A percentile compares a stretch with the other conserved stretches of the same genome.
Evolutionary conservation across 2,888 invertebrate species (phyloP).

Genomic region (Sepiola atlantica): DNA sequence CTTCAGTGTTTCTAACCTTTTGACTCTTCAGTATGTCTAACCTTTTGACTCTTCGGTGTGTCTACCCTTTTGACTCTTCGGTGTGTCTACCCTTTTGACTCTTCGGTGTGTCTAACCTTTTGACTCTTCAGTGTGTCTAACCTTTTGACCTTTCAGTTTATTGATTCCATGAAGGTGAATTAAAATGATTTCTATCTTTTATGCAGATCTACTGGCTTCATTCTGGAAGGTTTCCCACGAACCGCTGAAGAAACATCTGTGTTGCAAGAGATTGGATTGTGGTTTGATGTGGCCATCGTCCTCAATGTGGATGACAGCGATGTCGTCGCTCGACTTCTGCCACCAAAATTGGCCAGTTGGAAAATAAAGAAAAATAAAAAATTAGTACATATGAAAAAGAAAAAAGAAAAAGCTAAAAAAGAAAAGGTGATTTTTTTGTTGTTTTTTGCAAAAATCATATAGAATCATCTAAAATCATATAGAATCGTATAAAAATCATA

Average conservation of each 20-base stretch:
- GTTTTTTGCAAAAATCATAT: too few species aligned
- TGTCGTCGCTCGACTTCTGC: slow-evolving; percentile 72
- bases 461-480: too few species aligned
- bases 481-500: too few species aligned
- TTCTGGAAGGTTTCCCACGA: slow-evolving; percentile 74
- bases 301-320: slow-evolving; percentile 71
- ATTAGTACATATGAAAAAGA: slow-evolving; percentile 64
- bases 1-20: too few species aligned
- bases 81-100: too few species aligned
- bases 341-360: slow-evolving; percentile 72
- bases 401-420: slow-evolving; percentile 71
- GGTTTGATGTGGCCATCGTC: slow-evolving; percentile 72
- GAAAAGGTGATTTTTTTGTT: slow-evolving; percentile 62
- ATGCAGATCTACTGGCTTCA: slow-evolving; percentile 71
- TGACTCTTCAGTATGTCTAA: too few species aligned
- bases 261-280: slow-evolving; percentile 70
- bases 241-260: slow-evolving; percentile 71
- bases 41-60: too few species aligned
- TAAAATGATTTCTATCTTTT: not conserved
- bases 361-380: slow-evolving; percentile 68
- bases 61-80: too few species aligned
- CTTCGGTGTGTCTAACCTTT: too few species aligned
- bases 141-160: not conserved
- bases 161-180: not conserved
- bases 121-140: too few species aligned